Evolutionary conservation across 2,888 invertebrate genomes (phyloP), one percentile per base, ranked within the genome.

Genomic region (Danaus chrysippus): DNA sequence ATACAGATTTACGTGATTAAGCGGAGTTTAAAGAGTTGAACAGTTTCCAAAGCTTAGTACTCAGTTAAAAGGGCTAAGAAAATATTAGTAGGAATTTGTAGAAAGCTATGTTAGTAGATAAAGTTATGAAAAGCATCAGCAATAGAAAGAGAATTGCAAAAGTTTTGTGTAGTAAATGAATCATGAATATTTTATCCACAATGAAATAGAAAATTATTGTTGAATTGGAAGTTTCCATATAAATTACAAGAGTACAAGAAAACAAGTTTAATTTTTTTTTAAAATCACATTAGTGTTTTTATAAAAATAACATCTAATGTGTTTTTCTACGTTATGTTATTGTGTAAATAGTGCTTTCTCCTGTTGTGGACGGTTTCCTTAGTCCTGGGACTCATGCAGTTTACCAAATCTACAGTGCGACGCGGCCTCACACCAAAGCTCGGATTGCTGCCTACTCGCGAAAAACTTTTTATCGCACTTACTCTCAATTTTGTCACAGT

Each of bases 401-500:
- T 82, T 82, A 83, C 86, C 87, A 84, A 83, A 73, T 75, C 87
- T 89, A 89, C 88, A 82, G 90, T 87, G 88, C 88, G 83, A 83
- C 88, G 86, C 86, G 87, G 85, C 87, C 87, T 87, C 85, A 86
- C 87, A 88, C 90, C 90, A 85, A 90, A 90, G 90, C 90, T 83
- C 78, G 78, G 79, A 76, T 86, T 89, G 87, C 82, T 86, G 80
- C 86, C 87, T 86, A 87, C 82, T 78, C 86, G 86, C 85, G 84
- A 85, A 83, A 86, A 88, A 83, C 83, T 82, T 83, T 79, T 76
- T 81, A 79, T 84, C 87, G 84, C 92, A 95, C 97, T 97, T 96
- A 98, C 97, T 97, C 95, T 97, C 97, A 91, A 97, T 94, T 93
- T 95, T 95, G 93, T 97, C 96, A 95, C 97, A 98, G 95, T 96